Conservation (phyloP, 2,113 vertebrate genomes). For the Anhinga anhinga region DNA sequence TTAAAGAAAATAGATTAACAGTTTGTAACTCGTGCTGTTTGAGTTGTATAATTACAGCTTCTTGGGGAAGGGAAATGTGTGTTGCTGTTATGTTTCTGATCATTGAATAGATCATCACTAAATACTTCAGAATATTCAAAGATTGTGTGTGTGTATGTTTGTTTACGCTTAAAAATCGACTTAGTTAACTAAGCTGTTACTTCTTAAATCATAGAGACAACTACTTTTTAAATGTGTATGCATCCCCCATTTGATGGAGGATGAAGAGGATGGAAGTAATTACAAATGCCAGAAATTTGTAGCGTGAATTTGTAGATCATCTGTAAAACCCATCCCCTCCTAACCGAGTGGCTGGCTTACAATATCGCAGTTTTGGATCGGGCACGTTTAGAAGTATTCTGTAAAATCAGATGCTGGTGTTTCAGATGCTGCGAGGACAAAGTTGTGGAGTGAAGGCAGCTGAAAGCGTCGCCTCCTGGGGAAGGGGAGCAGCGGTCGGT, state of each 20-base stretch:
- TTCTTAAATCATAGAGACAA: background rate
- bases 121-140: slow-evolving; percentile 48
- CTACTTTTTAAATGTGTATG: background rate
- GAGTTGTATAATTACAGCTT: slow-evolving; percentile 27
- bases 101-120: slow-evolving; percentile 1
- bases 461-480: background rate
- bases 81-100: slow-evolving; percentile 23
- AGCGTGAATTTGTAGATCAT: background rate
- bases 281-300: slow-evolving; percentile 36
- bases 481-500: background rate
- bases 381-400: background rate
- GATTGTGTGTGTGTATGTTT: background rate
- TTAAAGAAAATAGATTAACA: slow-evolving; percentile 76
- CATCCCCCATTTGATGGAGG: background rate
- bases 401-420: background rate
- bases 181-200: background rate
- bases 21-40: slow-evolving; percentile 65
- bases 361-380: background rate
- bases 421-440: background rate
- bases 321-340: background rate
- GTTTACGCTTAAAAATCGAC: background rate
- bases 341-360: background rate
- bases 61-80: background rate
- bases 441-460: background rate
- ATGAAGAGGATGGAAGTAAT: slow-evolving; percentile 16